These are phyloP conservation scores for Ptychadena robeensis DNA, from an alignment of 2,797 vertebrate species.

Conservation along the genomic window DNA sequence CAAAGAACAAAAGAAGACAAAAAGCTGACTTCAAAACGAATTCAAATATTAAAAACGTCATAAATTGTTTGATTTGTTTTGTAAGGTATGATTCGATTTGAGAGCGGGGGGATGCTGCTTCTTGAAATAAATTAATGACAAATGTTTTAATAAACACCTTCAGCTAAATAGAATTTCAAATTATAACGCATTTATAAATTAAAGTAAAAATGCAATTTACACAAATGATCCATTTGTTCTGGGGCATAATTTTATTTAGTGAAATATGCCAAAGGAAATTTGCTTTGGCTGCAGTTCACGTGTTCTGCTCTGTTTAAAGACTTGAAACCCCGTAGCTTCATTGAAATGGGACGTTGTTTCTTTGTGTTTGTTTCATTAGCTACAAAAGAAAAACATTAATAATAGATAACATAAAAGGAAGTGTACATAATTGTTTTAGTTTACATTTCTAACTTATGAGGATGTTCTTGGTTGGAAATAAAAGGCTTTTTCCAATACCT, in stretches of 20 bases:
- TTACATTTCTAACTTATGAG: too few species aligned
- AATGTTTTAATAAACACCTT: conserved; percentile 22
- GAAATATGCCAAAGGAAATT: conserved; percentile 11
- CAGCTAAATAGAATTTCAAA: conserved; percentile 7
- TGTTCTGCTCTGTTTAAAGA: conserved; percentile 42
- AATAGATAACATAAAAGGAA: not conserved
- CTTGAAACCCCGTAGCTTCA: not conserved
- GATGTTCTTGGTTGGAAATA: too few species aligned
- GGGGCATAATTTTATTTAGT: conserved; percentile 12
- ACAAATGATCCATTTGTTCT: conserved; percentile 4
- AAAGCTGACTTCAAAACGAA: not conserved
- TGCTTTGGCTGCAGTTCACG: conserved; percentile 17
- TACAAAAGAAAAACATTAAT: not conserved
- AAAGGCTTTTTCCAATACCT: too few species aligned
- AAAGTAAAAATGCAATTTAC: conserved; percentile 14
- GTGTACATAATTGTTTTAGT: too few species aligned
- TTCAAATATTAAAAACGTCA: not conserved
- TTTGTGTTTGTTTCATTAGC: not conserved
- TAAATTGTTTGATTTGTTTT: conserved; percentile 1
- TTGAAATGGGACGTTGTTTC: not conserved
- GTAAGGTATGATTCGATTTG: not conserved
- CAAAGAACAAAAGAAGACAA: conserved; percentile 14
- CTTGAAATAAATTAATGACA: not conserved
- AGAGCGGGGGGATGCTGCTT: not conserved
- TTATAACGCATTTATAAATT: conserved; percentile 4